phyloP scores from a whole-genome alignment of 1,140 invertebrate species.

The Periplaneta americana region DNA sequence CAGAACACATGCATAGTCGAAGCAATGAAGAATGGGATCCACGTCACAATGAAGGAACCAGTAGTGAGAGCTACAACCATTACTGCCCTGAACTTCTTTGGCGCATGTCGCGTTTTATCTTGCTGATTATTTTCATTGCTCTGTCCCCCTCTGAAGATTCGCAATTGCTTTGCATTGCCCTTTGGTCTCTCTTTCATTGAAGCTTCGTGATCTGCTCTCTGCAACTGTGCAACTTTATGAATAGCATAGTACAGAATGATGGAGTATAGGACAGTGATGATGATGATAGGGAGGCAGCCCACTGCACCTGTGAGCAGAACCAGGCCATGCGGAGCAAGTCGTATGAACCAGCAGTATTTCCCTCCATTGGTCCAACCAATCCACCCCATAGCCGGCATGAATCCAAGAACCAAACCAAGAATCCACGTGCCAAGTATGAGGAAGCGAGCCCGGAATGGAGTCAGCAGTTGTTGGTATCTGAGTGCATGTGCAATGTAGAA shows the following conservation, averaged over 20 bases:
- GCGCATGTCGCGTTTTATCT: conserved; percentile 26
- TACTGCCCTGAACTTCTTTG: conserved; percentile 44
- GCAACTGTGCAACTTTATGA: conserved; percentile 40
- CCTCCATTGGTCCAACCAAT: conserved; percentile 38
- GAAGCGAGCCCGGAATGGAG: conserved; percentile 41
- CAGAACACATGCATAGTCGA: conserved; percentile 44
- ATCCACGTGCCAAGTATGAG: conserved; percentile 46
- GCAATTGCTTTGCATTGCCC: background rate
- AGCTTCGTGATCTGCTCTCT: conserved; percentile 23
- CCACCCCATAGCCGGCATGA: conserved; percentile 47
- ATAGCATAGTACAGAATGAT: conserved; percentile 46
- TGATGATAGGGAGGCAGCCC: conserved; percentile 43
- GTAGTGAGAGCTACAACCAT: conserved; percentile 50
- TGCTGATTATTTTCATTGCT: conserved; percentile 22
- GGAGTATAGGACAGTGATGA: conserved; percentile 45
- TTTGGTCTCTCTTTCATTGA: background rate
- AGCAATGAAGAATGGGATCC: conserved; percentile 42
- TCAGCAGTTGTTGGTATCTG: conserved; percentile 48
- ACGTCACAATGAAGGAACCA: conserved; percentile 44
- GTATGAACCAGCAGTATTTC: conserved; percentile 43
- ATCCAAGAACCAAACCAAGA: conserved; percentile 45
- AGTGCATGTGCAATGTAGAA: conserved; percentile 51
- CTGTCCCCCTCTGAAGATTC: conserved; percentile 2
- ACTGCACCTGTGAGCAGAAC: conserved; percentile 44
- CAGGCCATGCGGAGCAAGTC: conserved; percentile 40